phyloP scores from a whole-genome alignment of 2,113 vertebrate species.

The Pterocles burchelli region DNA sequence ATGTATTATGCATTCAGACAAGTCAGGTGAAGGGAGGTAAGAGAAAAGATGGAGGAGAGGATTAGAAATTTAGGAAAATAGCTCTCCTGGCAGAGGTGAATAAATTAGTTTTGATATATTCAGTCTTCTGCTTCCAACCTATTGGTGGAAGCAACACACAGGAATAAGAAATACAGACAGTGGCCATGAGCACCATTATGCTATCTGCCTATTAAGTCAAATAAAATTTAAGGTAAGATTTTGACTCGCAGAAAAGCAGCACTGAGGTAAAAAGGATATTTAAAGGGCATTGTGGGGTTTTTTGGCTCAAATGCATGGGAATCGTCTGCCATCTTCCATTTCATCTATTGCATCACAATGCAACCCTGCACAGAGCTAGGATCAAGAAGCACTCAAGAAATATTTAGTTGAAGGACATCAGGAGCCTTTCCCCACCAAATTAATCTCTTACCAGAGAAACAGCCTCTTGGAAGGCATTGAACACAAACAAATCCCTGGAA shows the following conservation, averaged over 20 bases:
- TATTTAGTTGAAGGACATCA: background rate
- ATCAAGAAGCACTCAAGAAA: background rate
- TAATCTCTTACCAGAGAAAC: background rate
- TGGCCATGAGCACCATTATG: background rate
- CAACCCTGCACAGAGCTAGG: background rate
- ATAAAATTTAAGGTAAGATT: background rate
- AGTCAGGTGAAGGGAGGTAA: background rate
- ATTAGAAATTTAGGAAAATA: background rate
- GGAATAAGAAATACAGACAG: background rate
- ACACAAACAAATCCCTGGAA: background rate
- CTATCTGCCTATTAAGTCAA: constrained; percentile 1
- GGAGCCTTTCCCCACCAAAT: background rate
- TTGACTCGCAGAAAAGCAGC: background rate
- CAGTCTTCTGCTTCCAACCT: background rate
- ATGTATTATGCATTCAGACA: background rate
- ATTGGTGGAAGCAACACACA: background rate
- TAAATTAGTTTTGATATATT: background rate
- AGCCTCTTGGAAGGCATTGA: background rate
- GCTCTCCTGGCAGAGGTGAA: background rate
- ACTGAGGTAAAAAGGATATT: background rate
- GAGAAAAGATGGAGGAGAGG: background rate
- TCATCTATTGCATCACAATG: background rate
- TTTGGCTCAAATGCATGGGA: background rate
- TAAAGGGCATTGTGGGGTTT: background rate
- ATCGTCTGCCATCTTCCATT: background rate